Evolutionary conservation across 2,888 invertebrate species (phyloP), one percentile per base, ranked within the genome.

Genomic region (Harmothoe impar): DNA sequence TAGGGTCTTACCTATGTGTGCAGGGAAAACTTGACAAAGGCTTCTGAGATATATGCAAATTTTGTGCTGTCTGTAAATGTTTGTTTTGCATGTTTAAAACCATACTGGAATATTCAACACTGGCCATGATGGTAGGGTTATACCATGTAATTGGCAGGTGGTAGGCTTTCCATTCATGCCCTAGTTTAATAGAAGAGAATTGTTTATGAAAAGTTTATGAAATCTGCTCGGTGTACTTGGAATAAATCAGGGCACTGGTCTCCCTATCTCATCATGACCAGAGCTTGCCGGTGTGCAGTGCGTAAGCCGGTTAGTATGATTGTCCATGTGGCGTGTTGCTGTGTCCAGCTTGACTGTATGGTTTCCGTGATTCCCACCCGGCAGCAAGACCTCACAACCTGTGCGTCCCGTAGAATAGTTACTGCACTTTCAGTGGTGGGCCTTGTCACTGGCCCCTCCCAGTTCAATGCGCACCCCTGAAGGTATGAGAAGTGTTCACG

Each of bases 11-110:
- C n/a, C 43, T 43, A 43, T 62, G 62, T 62, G 62, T n/a, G 62
- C 62, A 72, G 72, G 72, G 72, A 72, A 29, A 72, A 72, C 72
- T 72, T 72, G 72, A 72, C 72, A 72, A 25, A 72, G 29, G 15
- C 72, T 72, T 29, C 15, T 29, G 72, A 72, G 29, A 29, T 72
- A 72, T 72, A 72, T 72, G 72, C 72, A 72, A 72, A 62, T 62
- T 29, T 72, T 62, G 5, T 62, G 62, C 62, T 62, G 72, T 72
- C 72, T 29, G 25, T 72, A n/a, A 62, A 62, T 62, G 62, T 62
- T n/a, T 62, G 23, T n/a, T 62, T 62, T 62, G 62, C 62, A 62
- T 62, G 62, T 62, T 62, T 62, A 62, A 20, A 62, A 62, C 1
- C 3, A 62, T n/a, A 7, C 43, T 43, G 3, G 43, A 10, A 43